phyloP scores from a whole-genome alignment of 2,888 invertebrate genomes.

The Conops quadrifasciatus region DNA sequence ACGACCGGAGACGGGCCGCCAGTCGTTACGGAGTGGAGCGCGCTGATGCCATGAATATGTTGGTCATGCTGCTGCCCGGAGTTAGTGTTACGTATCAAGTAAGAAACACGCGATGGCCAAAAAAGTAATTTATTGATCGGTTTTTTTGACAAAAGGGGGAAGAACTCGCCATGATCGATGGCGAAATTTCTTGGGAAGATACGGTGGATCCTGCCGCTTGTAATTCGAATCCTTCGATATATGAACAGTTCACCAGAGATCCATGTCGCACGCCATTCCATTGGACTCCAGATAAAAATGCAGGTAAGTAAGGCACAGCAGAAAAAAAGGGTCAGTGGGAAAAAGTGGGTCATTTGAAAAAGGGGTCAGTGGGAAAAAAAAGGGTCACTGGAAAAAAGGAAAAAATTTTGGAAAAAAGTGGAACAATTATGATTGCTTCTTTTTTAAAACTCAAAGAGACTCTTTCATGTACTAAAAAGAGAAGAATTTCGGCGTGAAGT shows the following conservation, averaged over 20 bases:
- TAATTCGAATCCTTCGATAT: slow-evolving; percentile 67
- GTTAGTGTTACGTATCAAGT: slow-evolving; percentile 71
- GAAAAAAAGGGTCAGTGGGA: background rate
- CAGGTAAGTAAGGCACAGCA: slow-evolving; percentile 40
- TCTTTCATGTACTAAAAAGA: too few species aligned
- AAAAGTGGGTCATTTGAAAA: background rate
- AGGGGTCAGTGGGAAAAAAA: too few species aligned
- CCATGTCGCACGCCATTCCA: slow-evolving; percentile 70
- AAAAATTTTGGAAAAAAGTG: background rate
- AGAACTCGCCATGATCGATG: slow-evolving; percentile 56
- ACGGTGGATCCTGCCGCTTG: slow-evolving; percentile 67
- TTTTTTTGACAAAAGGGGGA: slow-evolving; percentile 59
- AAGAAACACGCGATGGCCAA: background rate
- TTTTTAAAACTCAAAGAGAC: too few species aligned
- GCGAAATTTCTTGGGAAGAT: slow-evolving; percentile 69
- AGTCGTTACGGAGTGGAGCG: slow-evolving; percentile 71
- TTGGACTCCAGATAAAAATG: slow-evolving; percentile 66
- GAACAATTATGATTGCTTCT: too few species aligned
- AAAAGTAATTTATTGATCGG: background rate
- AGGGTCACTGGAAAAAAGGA: background rate
- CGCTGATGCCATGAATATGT: slow-evolving; percentile 81
- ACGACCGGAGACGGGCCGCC: slow-evolving; percentile 71
- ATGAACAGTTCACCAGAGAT: slow-evolving; percentile 70
- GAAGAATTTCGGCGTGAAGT: too few species aligned
- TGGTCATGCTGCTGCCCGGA: slow-evolving; percentile 71